Base-by-base conservation (phyloP, 2,888 invertebrate species). In the Leucophora obtusa region DNA sequence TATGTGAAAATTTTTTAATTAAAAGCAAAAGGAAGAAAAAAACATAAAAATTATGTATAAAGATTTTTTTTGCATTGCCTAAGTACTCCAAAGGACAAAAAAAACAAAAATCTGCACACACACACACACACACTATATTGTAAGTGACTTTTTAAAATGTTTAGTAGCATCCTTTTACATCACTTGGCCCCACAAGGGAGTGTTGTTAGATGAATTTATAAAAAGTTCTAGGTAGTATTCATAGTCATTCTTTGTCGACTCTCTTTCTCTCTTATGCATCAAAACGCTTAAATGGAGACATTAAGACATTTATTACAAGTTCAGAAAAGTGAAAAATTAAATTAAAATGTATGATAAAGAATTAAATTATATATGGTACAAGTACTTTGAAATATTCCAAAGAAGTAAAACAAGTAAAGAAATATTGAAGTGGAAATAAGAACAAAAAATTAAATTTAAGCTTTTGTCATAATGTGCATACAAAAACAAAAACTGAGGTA, bases 241-340 rank as follows among this genome's bases (percentile, higher is more conserved):
- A 28, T 28, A n/a, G 15, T 28, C 15, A 9, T 56, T 56, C 15
- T 28, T 15, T 8, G 53, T 54, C 5, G 54, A 65, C 33, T 21
- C 21, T 21, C 21, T 28, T 7, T 6, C 28, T 28, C 28, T 54
- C 33, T 66, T 50, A 62, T 72, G 77, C 66, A 54, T 60, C 35
- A 60, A 18, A 79, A 74, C 58, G 69, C 65, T 79, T 70, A 79
- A 79, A 74, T 79, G 74, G 54, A 79, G 65, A 74, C 74, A 74
- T 79, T 79, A 79, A 70, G 70, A 79, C 74, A 66, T 75, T 79
- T 70, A 75, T 79, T 79, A 79, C 69, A 70, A 70, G 79, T 79
- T 70, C 70, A 74, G 54, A 70, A 79, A 79, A 75, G 70, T 79
- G 74, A 74, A 70, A 71, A 79, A 79, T 79, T 79, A 60, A 79